A percentile compares a stretch with the other conserved stretches of the same genome.
Evolutionary conservation across 1,140 invertebrate species (phyloP).

Genomic region (Pteromalus puparum): DNA sequence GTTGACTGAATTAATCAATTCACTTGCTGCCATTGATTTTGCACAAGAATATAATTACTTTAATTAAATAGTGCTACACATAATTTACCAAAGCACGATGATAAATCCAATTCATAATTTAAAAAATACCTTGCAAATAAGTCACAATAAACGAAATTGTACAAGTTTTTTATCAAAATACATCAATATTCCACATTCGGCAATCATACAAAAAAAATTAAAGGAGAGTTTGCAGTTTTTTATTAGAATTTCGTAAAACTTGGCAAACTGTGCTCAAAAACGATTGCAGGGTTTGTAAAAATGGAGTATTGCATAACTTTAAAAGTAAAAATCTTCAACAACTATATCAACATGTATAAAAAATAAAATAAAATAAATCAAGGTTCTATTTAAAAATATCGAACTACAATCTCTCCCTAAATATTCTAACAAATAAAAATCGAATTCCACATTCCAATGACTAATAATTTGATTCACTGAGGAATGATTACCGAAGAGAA

Average conservation of each 20-base stretch:
- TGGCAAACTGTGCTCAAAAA: background rate
- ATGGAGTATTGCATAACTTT: background rate
- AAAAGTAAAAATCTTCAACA: background rate
- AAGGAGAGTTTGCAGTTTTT: slow-evolving; percentile 26
- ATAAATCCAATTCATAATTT: slow-evolving; percentile 44
- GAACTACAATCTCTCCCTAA: slow-evolving; percentile 27
- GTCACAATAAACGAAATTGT: slow-evolving; percentile 39
- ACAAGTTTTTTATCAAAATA: slow-evolving; percentile 28
- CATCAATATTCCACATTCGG: background rate
- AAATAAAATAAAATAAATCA: slow-evolving; percentile 8
- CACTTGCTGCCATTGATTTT: slow-evolving; percentile 47
- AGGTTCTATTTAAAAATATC: background rate
- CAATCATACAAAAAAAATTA: slow-evolving; percentile 23
- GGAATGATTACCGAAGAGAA: slow-evolving; percentile 38
- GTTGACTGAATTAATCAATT: slow-evolving; percentile 46
- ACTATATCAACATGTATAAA: background rate
- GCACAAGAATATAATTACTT: slow-evolving; percentile 44
- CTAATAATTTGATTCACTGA: background rate
- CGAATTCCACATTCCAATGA: slow-evolving; percentile 2
- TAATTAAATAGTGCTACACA: slow-evolving; percentile 43
- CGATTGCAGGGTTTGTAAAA: background rate
- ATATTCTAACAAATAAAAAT: slow-evolving; percentile 11
- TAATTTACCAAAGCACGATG: slow-evolving; percentile 47
- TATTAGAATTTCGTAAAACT: background rate
- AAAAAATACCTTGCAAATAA: slow-evolving; percentile 47